Base-by-base conservation (phyloP, 2,113 vertebrate species). In the Himantopus leucocephalus region DNA sequence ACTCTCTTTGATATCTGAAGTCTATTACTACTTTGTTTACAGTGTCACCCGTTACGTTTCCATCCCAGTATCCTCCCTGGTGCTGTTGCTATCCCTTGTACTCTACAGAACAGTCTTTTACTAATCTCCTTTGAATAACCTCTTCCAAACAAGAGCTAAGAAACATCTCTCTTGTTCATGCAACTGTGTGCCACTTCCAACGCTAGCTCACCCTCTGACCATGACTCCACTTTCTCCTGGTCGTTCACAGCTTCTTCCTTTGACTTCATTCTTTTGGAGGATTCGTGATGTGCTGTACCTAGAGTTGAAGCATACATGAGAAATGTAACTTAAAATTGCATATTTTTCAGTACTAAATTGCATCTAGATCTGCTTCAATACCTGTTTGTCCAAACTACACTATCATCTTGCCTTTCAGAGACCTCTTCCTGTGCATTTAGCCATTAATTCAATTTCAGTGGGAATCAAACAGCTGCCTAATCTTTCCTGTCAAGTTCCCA, bases 401-500 rank as follows among this genome's bases (percentile, higher is more conserved):
- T 88, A 90, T 71, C 21, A 88, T 88, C 59, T 88, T 72, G 32
- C 56, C 60, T 92, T 89, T 86, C 52, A 71, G 60, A 52, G 41
- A 47, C 11, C 10, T 83, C 72, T 92, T 84, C 79, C 64, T 91
- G 48, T 75, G 80, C 52, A 8, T 89, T 92, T 94, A 94, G 73
- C 60, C 17, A 37, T 60, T 39, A 94, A 94, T 95, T 94, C 35
- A 82, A 52, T 95, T 97, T 94, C 56, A 52, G 10, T 5, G 0
- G 58, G 77, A 92, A 52, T 89, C 89, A 71, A 94, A 67, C 43
- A 91, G 64, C 60, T 95, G 83, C 84, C 74, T 96, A 87, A 95
- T 96, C 89, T 95, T 92, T 89, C 30, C 81, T 92, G 91, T 95
- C 86, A 89, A 82, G 76, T 63, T 87, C 29, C 52, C 2, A 3